Evolutionary conservation across 2,797 vertebrate species (phyloP).

Genomic region (Numenius phaeopus): DNA sequence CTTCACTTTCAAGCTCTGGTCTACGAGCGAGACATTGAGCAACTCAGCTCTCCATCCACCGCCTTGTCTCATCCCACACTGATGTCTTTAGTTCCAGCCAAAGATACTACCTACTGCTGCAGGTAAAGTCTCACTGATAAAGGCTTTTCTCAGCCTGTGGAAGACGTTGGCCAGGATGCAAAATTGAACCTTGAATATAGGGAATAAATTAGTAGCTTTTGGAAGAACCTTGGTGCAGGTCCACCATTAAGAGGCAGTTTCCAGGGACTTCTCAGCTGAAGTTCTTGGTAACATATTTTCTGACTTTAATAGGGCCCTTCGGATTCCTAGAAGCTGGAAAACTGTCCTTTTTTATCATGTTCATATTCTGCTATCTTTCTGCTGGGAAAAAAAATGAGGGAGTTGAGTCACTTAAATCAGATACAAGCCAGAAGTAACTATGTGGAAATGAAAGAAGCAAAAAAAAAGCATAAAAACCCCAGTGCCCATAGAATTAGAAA

Average conservation of each 20-base stretch:
- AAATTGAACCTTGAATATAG: not conserved
- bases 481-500: not conserved
- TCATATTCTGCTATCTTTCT: not conserved
- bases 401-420: not conserved
- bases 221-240: not conserved
- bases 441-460: not conserved
- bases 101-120: not conserved
- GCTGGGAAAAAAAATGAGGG: not conserved
- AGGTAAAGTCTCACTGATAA: not conserved
- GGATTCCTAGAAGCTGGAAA: not conserved
- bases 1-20: not conserved
- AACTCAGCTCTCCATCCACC: not conserved
- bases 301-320: not conserved
- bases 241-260: not conserved
- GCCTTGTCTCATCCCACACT: fast-evolving
- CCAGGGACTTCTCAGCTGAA: not conserved
- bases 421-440: not conserved
- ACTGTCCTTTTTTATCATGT: not conserved
- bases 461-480: not conserved
- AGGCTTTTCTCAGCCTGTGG: not conserved
- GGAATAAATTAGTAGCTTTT: not conserved
- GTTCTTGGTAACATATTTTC: not conserved
- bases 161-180: not conserved
- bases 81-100: not conserved
- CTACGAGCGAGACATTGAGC: not conserved